Percentiles rank a stretch among this genome's conserved stretches.
Evolutionary conservation across 1,140 invertebrate species (phyloP).

Genomic region (Pollicipes pollicipes): DNA sequence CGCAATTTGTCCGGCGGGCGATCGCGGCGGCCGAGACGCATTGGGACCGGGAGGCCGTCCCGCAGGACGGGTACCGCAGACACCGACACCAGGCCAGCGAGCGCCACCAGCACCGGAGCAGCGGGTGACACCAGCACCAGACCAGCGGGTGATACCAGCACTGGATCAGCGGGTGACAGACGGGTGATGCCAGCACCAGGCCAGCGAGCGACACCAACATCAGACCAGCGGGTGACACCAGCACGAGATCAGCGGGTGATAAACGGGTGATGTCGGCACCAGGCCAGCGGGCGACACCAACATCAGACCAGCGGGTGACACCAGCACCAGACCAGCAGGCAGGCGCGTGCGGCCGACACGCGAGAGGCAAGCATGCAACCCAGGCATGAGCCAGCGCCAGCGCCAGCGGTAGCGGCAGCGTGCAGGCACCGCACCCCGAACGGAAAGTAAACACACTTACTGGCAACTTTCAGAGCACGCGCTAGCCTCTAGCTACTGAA

Average conservation of each 20-base stretch:
- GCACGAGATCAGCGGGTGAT: too few species aligned
- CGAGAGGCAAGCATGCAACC: too few species aligned
- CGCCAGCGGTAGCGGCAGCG: too few species aligned
- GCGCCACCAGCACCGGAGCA: too few species aligned
- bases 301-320: background rate
- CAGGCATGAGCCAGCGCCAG: background rate
- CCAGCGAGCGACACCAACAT: background rate
- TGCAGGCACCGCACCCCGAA: background rate
- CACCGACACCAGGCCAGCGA: too few species aligned
- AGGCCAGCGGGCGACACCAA: background rate
- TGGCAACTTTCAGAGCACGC: background rate
- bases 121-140: too few species aligned
- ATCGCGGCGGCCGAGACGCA: too few species aligned
- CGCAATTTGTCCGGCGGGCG: too few species aligned
- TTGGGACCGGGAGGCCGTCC: too few species aligned
- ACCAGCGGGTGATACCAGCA: too few species aligned
- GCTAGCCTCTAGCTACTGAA: conserved; percentile 1
- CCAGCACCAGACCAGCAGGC: background rate
- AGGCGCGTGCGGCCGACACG: background rate
- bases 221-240: too few species aligned
- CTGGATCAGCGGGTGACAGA: background rate
- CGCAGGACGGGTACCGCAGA: too few species aligned
- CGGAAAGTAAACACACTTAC: background rate
- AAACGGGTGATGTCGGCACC: background rate
- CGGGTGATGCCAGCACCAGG: background rate